A percentile compares a stretch with the other conserved stretches of the same genome.
Evolutionary conservation across 2,113 vertebrate species (phyloP).

Genomic region (Bambusicola thoracicus): DNA sequence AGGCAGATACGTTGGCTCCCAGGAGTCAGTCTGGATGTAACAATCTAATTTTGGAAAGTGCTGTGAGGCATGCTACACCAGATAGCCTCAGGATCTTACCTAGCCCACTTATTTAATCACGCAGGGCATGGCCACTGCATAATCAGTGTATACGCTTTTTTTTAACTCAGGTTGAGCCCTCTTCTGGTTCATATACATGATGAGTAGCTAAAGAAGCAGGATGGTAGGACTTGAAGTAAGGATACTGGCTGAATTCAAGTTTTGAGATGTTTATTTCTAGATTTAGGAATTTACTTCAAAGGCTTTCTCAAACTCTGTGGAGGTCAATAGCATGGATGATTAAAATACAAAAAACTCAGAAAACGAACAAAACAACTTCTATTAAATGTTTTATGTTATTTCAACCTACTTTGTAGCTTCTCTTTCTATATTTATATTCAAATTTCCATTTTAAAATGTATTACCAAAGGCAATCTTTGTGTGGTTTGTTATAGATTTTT

Average conservation of each 20-base stretch:
- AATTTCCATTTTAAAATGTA: not conserved
- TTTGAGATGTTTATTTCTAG: not conserved
- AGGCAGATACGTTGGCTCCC: not conserved
- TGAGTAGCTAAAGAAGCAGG: not conserved
- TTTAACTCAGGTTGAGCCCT: not conserved
- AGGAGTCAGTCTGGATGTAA: not conserved
- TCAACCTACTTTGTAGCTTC: not conserved
- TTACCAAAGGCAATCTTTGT: not conserved
- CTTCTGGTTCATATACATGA: not conserved
- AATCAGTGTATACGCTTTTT: not conserved
- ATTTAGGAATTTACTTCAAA: not conserved
- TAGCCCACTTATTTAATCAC: not conserved
- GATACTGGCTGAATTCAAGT: not conserved
- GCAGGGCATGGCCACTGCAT: not conserved
- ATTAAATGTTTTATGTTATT: not conserved
- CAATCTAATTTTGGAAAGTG: not conserved
- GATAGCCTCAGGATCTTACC: not conserved
- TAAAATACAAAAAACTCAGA: not conserved
- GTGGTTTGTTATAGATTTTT: not conserved
- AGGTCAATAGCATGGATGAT: not conserved
- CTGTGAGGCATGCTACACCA: too few species aligned
- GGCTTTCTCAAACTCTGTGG: not conserved
- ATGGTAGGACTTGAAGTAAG: not conserved
- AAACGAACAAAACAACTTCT: not conserved
- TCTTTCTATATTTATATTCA: not conserved